phyloP scores from a whole-genome alignment of 2,888 invertebrate species.

The Aromia moschata region DNA sequence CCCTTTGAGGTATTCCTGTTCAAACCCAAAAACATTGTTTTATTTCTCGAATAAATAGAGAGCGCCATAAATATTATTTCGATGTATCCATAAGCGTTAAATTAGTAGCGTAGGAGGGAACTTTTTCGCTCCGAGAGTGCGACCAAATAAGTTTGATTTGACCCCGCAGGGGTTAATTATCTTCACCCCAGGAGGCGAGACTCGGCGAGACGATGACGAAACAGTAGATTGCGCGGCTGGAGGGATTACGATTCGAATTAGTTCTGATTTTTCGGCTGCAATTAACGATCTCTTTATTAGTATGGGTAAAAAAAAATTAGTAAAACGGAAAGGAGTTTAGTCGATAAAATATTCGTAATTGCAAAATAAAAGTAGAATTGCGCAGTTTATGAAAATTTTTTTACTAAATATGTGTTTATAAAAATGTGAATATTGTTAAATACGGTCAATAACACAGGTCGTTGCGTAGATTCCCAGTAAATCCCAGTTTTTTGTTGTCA shows the following conservation, averaged over 20 bases:
- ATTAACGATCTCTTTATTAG: constrained; percentile 25
- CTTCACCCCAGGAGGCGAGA: constrained; percentile 47
- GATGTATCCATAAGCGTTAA: constrained; percentile 6
- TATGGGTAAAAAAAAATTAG: not conserved
- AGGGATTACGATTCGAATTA: constrained; percentile 31
- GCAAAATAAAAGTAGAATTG: no score
- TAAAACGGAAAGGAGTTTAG: no score
- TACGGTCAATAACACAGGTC: no score
- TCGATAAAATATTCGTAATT: no score
- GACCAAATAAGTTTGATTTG: constrained; percentile 43
- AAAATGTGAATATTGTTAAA: no score
- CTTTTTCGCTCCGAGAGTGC: constrained; percentile 17
- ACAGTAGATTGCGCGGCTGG: constrained; percentile 16
- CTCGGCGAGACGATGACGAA: constrained; percentile 38
- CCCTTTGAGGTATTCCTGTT: no score
- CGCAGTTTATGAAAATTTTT: no score
- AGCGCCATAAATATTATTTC: not conserved
- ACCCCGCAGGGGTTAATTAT: constrained; percentile 54
- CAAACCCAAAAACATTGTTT: no score
- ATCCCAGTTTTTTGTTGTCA: no score
- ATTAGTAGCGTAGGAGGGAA: constrained; percentile 16
- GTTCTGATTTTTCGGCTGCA: constrained; percentile 21
- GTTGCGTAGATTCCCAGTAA: no score
- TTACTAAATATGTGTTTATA: no score
- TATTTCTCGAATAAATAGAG: no score